These are phyloP conservation scores for Calypte anna DNA, from an alignment of 2,113 vertebrate genomes.

Conservation along the genomic window DNA sequence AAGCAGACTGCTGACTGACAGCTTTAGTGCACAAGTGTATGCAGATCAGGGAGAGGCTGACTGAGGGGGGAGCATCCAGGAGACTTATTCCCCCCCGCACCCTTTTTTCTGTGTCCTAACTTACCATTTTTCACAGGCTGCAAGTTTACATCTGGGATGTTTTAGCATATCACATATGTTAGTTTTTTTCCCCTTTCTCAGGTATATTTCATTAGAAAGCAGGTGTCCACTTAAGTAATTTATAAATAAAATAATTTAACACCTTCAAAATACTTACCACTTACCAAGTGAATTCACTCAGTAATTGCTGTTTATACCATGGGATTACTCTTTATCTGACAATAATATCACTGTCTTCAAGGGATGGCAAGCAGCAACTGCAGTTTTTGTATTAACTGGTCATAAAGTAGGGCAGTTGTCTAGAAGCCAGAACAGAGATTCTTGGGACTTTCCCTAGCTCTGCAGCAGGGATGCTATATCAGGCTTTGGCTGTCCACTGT, in stretches of 20 bases:
- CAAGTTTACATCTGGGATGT: not conserved
- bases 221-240: not conserved
- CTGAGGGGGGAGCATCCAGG: not conserved
- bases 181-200: no score
- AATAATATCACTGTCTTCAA: not conserved
- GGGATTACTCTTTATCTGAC: constrained; percentile 2
- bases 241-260: not conserved
- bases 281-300: not conserved
- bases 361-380: not conserved
- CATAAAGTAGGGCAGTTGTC: not conserved
- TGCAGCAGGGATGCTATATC: fast-evolving
- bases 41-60: not conserved
- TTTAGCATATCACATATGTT: not conserved
- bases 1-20: not conserved
- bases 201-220: not conserved
- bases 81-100: not conserved
- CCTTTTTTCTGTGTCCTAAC: not conserved
- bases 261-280: not conserved
- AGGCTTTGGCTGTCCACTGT: not conserved
- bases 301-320: not conserved
- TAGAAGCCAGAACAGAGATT: not conserved
- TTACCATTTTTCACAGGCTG: not conserved
- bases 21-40: not conserved
- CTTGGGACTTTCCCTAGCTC: not conserved
- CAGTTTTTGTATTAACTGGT: not conserved